Conservation (phyloP, 2,113 vertebrate genomes). For the Calonectris borealis region DNA sequence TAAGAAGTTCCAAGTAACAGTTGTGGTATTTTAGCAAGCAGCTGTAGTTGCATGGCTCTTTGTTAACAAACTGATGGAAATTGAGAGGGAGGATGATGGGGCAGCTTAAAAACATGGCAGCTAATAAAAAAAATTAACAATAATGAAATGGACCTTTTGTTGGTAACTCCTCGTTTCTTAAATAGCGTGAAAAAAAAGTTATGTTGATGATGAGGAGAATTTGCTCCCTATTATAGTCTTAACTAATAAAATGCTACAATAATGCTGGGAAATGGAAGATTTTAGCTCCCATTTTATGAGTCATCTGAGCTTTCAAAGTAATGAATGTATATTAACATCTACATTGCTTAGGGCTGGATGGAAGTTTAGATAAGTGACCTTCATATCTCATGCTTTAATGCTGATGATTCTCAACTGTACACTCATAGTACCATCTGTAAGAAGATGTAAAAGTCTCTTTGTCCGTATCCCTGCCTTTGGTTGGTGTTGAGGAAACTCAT, state of each 20-base stretch:
- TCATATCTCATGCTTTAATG: neutral
- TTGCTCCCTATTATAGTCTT: neutral
- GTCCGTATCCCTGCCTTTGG: neutral
- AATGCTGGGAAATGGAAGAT: slow-evolving; percentile 6
- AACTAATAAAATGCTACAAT: slow-evolving; percentile 21
- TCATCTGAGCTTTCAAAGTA: slow-evolving; percentile 30
- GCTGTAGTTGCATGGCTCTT: neutral
- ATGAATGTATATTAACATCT: slow-evolving; percentile 26
- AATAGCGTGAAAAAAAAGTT: neutral
- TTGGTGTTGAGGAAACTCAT: neutral
- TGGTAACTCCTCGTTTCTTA: neutral
- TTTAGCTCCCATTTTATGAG: slow-evolving; percentile 23
- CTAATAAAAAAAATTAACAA: neutral
- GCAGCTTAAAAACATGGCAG: neutral
- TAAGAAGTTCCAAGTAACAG: neutral
- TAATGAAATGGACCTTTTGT: neutral
- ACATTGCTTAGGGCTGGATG: slow-evolving; percentile 10
- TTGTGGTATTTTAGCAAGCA: neutral
- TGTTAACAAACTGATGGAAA: neutral
- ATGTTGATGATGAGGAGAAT: neutral
- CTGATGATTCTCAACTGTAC: neutral
- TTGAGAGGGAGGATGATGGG: neutral
- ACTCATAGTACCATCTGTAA: neutral
- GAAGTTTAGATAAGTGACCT: slow-evolving; percentile 52
- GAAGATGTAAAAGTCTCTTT: neutral